Conservation (phyloP, 35 echinoderm and acorn worm species). For the Heliocidaris tuberculata region DNA sequence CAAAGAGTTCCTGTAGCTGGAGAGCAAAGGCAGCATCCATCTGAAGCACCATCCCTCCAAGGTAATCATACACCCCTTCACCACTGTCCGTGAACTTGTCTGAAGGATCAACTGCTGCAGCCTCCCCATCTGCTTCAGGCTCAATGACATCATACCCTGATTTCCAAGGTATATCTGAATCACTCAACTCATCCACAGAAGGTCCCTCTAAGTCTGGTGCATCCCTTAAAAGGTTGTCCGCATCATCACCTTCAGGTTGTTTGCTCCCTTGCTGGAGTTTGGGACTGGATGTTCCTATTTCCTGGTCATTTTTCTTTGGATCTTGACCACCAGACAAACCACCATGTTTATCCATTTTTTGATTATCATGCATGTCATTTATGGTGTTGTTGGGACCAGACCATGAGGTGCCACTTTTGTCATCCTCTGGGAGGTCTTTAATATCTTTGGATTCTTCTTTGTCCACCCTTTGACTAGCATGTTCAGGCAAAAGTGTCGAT, state of each 20-base stretch:
- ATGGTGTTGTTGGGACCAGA: neutral
- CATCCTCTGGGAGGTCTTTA: neutral
- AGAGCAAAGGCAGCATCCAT: conserved; percentile 84
- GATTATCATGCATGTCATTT: neutral
- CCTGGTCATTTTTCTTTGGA: neutral
- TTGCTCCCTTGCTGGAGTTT: neutral
- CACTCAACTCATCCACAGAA: neutral
- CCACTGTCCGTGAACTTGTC: conserved; percentile 38
- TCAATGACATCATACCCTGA: neutral
- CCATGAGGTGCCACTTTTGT: neutral
- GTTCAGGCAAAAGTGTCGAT: neutral
- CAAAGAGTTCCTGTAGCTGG: conserved; percentile 92
- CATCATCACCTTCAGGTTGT: neutral
- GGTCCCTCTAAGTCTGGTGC: neutral
- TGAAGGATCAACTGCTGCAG: neutral
- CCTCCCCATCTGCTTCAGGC: neutral
- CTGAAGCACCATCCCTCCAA: conserved; percentile 73
- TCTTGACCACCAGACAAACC: neutral
- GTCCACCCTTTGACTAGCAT: neutral
- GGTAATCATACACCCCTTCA: conserved; percentile 48
- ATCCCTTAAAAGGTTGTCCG: neutral
- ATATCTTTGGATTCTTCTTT: neutral
- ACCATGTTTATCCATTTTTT: too few relatives aligned
- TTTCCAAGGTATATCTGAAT: conserved; percentile 28
- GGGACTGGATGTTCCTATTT: neutral